Conservation (phyloP, 2,797 vertebrate genomes). For the Takifugu rubripes region DNA sequence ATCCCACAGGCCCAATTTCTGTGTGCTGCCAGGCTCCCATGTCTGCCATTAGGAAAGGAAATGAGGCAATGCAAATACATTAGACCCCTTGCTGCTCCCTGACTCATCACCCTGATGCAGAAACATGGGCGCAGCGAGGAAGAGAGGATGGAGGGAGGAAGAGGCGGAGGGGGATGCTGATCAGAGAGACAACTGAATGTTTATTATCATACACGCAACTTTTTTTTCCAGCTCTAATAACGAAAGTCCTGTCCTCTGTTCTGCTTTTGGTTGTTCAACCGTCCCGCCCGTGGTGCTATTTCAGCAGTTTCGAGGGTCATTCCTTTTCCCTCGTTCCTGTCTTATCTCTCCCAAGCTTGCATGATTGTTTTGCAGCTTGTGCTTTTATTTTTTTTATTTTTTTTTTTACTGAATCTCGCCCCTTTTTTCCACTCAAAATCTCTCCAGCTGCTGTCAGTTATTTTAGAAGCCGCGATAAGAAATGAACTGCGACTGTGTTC, state of each 20-base stretch:
- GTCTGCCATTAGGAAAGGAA: constrained; percentile 62
- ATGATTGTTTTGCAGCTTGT: constrained; percentile 43
- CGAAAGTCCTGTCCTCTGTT: constrained; percentile 1
- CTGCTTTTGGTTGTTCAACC: constrained; percentile 31
- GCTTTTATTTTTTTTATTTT: too few species aligned
- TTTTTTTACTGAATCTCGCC: too few species aligned
- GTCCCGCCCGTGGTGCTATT: constrained; percentile 37
- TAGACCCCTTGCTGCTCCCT: constrained; percentile 50
- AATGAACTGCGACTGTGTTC: constrained; percentile 1
- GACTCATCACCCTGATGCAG: constrained; percentile 51
- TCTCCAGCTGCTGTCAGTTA: constrained; percentile 5
- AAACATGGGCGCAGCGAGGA: constrained; percentile 22
- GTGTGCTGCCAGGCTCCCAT: constrained; percentile 34
- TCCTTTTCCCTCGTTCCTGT: constrained; percentile 31
- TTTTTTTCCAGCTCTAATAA: constrained; percentile 1
- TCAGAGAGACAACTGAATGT: constrained; percentile 25
- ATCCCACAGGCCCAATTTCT: constrained; percentile 28
- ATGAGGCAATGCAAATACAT: constrained; percentile 64
- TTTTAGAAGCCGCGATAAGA: constrained; percentile 2
- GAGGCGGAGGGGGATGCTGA: constrained; percentile 13
- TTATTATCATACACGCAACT: constrained; percentile 33
- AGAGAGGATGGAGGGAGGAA: constrained; percentile 1
- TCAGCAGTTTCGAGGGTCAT: constrained; percentile 44
- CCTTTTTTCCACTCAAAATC: constrained; percentile 19
- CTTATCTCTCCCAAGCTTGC: constrained; percentile 13